Evolutionary conservation across 92 coral and sea anemone genomes (phyloP).

Genomic region (Paramuricea clavata): DNA sequence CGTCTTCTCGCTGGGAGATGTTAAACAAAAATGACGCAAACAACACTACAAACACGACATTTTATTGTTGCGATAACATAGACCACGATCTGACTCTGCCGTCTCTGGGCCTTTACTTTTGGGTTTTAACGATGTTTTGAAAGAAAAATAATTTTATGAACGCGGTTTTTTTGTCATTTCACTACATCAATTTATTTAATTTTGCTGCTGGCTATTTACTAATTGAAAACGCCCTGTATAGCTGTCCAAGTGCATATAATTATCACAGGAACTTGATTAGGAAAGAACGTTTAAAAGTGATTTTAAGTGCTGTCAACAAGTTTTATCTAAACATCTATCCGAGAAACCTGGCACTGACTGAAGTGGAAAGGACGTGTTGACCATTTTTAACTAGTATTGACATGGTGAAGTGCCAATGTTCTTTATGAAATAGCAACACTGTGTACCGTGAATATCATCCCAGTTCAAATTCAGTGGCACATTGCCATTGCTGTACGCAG

Average conservation of each 20-base stretch:
- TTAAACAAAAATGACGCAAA: conserved; percentile 14
- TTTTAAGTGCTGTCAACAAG: conserved; percentile 17
- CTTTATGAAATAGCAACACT: too few relatives aligned
- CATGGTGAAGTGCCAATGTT: not conserved
- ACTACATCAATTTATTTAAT: not conserved
- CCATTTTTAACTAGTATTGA: not conserved
- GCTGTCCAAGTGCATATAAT: not conserved
- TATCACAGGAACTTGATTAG: not conserved
- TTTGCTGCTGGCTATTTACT: not conserved
- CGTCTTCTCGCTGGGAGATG: conserved; percentile 58
- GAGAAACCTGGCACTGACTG: not conserved
- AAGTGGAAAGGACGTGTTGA: not conserved
- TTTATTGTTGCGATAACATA: not conserved
- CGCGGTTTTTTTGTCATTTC: too few relatives aligned
- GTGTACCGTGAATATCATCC: too few relatives aligned
- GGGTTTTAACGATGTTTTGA: too few relatives aligned
- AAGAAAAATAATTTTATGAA: too few relatives aligned
- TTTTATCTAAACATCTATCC: not conserved
- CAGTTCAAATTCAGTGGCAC: too few relatives aligned
- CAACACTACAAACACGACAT: not conserved
- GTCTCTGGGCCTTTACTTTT: not conserved
- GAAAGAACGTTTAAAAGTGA: not conserved
- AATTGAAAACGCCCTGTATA: not conserved
- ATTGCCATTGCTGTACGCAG: too few relatives aligned
- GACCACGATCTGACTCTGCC: not conserved